Evolutionary conservation across 2,888 invertebrate species (phyloP).

Genomic region (Nomada ruficornis): DNA sequence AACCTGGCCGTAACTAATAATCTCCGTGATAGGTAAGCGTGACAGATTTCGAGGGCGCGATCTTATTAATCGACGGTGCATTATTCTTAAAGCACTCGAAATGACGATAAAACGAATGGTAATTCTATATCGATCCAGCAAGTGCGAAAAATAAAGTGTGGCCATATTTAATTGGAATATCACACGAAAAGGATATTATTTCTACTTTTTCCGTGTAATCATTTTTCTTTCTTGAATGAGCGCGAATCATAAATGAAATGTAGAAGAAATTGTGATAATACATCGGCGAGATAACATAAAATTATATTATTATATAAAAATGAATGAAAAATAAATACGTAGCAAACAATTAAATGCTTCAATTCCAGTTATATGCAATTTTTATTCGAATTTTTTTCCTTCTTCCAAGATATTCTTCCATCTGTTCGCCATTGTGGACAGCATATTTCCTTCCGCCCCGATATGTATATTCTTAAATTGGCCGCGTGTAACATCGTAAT

Average conservation of each 20-base stretch:
- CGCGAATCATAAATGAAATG: no score
- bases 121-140: neutral
- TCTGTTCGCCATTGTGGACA: slow-evolving; percentile 7
- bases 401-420: neutral
- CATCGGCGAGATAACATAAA: no score
- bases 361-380: neutral
- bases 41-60: slow-evolving; percentile 11
- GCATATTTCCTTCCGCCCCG: slow-evolving; percentile 18
- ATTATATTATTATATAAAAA: no score
- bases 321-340: no score
- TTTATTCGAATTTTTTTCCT: neutral
- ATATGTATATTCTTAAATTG: slow-evolving; percentile 21
- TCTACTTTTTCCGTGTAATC: no score
- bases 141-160: no score
- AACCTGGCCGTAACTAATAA: slow-evolving; percentile 44
- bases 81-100: neutral
- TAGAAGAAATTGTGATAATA: no score
- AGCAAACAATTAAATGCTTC: no score
- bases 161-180: no score
- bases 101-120: neutral
- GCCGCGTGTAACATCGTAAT: slow-evolving; percentile 17
- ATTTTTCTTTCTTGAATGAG: no score
- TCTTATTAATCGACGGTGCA: neutral
- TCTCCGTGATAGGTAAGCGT: slow-evolving; percentile 5
- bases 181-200: no score